These are phyloP conservation scores for Monochamus saltuarius DNA, from an alignment of 1,140 invertebrate species.

Conservation along the genomic window DNA sequence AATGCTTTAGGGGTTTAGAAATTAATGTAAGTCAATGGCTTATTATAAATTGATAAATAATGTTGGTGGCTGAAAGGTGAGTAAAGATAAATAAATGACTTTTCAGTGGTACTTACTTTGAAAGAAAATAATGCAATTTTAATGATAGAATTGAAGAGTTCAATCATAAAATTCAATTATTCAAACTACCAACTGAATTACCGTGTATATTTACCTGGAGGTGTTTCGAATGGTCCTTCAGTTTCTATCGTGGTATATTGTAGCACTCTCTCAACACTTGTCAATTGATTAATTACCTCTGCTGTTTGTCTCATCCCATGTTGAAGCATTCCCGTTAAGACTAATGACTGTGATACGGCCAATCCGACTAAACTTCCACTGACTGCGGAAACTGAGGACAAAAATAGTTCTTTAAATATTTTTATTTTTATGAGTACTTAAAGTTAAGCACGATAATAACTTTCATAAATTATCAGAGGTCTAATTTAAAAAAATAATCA, in stretches of 20 bases:
- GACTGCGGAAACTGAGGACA: constrained; percentile 20
- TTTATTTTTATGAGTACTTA: background rate
- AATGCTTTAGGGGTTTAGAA: too few species aligned
- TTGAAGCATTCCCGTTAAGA: constrained; percentile 82
- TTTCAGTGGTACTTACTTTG: too few species aligned
- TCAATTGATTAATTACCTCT: constrained; percentile 82
- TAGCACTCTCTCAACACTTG: constrained; percentile 75
- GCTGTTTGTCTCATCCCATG: constrained; percentile 79
- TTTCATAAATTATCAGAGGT: too few species aligned
- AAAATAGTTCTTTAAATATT: background rate
- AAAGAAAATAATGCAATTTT: too few species aligned
- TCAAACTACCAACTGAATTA: too few species aligned
- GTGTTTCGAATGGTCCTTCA: constrained; percentile 54
- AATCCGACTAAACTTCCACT: constrained; percentile 68
- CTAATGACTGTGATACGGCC: constrained; percentile 77
- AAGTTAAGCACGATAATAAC: too few species aligned
- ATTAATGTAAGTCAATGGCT: too few species aligned
- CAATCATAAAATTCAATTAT: too few species aligned
- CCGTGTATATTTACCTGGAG: constrained; percentile 49
- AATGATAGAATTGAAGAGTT: too few species aligned
- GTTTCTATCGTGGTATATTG: constrained; percentile 71
- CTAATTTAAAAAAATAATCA: background rate
- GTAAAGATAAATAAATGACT: too few species aligned
- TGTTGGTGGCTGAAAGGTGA: too few species aligned
- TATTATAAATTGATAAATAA: too few species aligned